Evolutionary conservation across 2,888 invertebrate genomes (phyloP), one percentile per base, ranked within the genome.

Genomic region (Cordilura impudica): DNA sequence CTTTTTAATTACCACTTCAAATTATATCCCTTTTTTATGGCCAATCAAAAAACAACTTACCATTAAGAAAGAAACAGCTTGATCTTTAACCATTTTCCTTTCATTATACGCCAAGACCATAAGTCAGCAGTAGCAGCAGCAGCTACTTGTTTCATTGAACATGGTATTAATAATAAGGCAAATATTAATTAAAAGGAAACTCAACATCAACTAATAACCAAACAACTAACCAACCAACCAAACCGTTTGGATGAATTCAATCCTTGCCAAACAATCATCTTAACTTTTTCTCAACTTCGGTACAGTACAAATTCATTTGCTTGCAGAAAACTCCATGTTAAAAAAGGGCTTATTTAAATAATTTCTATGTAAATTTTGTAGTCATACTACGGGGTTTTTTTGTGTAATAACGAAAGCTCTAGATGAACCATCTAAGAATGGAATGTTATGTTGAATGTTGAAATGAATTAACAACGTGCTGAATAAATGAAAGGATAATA

Each of bases 401-500:
- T 18, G 47, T 14, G 12, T 19, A 26, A 65, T 23, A 29, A 16
- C 16, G 16, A 21, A 23, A 29, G 60, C 7, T 73, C 56, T 51
- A 51, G 43, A 39, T 49, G 56, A 65, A 63, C 51, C 74, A 63
- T 19, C 54, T 61, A 61, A 49, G 63, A 63, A 12, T 53, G 47
- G 53, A 53, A 65, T 10, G 74, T 74, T 60, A 74, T 74, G 69
- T 35, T 35, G 65, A 60, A 53, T 70, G 65, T 84, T 86, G 88
- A 88, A 87, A 85, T 85, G 85, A 87, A 88, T 87, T 88, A 87
- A 86, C 87, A 86, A 84, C 81, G 83, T 81, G 84, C 85, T 85
- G 87, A 86, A 86, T 87, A 86, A 88, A 86, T 86, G 87, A 88
- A 87, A 87, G 88, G 88, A 88, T 88, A 87, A 88, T 86, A 87